Conservation (phyloP, 2,113 vertebrate genomes). For the Atractosteus spatula region DNA sequence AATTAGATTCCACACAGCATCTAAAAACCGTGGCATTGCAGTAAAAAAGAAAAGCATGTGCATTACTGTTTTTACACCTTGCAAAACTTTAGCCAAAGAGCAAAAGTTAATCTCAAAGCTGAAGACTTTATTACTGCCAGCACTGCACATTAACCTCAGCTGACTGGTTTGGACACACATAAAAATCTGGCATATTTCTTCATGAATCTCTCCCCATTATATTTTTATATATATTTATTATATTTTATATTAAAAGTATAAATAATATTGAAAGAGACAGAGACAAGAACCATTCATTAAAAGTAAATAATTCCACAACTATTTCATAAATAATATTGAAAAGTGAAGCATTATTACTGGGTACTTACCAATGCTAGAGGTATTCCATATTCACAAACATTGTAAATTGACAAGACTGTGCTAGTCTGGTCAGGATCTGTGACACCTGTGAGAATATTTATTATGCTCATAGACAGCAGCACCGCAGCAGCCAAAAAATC, state of each 20-base stretch:
- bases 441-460: slow-evolving; percentile 50
- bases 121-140: too few relatives aligned
- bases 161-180: too few relatives aligned
- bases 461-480: slow-evolving; percentile 45
- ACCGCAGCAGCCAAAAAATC: slow-evolving; percentile 63
- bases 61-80: too few relatives aligned
- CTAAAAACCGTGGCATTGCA: too few relatives aligned
- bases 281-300: neutral
- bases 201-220: too few relatives aligned
- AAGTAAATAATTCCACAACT: neutral
- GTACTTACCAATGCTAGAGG: slow-evolving; percentile 67
- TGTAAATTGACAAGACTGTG: neutral
- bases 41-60: too few relatives aligned
- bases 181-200: too few relatives aligned
- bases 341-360: neutral
- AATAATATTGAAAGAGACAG: neutral
- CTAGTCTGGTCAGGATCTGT: neutral
- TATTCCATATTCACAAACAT: slow-evolving; percentile 48
- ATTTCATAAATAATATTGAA: neutral
- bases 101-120: too few relatives aligned
- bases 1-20: too few relatives aligned
- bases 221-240: too few relatives aligned
- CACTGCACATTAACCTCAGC: too few relatives aligned
- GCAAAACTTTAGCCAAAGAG: too few relatives aligned
- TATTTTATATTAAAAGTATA: neutral